These are phyloP conservation scores for Medauroidea extradentata DNA, from an alignment of 1,140 invertebrate genomes.

Conservation along the genomic window DNA sequence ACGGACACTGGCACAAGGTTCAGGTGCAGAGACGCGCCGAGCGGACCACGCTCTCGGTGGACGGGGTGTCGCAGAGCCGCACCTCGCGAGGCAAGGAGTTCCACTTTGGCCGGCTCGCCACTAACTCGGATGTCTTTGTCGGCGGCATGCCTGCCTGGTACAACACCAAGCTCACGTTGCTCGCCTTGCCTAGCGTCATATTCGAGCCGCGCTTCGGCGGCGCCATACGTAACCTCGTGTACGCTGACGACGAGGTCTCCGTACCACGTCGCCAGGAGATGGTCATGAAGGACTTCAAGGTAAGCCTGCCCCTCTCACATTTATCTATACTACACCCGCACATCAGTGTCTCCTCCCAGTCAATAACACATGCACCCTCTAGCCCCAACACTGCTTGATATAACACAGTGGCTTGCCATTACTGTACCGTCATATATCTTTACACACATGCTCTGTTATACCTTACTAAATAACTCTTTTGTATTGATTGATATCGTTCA, in stretches of 20 bases:
- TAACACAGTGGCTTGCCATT: too few relatives aligned
- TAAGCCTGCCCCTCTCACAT: neutral
- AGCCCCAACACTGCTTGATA: too few relatives aligned
- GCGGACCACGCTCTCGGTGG: constrained; percentile 75
- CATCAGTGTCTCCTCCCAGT: too few relatives aligned
- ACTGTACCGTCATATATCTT: too few relatives aligned
- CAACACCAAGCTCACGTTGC: constrained; percentile 72
- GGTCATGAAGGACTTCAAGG: constrained; percentile 65
- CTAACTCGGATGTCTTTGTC: constrained; percentile 87
- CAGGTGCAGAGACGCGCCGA: constrained; percentile 69
- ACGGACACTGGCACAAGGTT: constrained; percentile 88
- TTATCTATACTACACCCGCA: too few relatives aligned
- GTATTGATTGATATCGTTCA: too few relatives aligned
- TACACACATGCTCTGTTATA: too few relatives aligned
- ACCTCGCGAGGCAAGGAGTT: constrained; percentile 79
- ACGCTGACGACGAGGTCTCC: constrained; percentile 69
- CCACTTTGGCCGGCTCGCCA: constrained; percentile 74
- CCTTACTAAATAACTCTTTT: too few relatives aligned
- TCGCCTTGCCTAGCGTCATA: constrained; percentile 82
- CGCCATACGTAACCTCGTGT: constrained; percentile 78
- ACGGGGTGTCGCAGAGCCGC: constrained; percentile 67
- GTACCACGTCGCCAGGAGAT: constrained; percentile 70
- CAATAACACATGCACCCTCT: too few relatives aligned
- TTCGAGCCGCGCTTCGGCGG: constrained; percentile 88
- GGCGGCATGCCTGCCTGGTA: constrained; percentile 89